phyloP scores from a whole-genome alignment of 92 coral and sea anemone species.

The Porites cylindrica region DNA sequence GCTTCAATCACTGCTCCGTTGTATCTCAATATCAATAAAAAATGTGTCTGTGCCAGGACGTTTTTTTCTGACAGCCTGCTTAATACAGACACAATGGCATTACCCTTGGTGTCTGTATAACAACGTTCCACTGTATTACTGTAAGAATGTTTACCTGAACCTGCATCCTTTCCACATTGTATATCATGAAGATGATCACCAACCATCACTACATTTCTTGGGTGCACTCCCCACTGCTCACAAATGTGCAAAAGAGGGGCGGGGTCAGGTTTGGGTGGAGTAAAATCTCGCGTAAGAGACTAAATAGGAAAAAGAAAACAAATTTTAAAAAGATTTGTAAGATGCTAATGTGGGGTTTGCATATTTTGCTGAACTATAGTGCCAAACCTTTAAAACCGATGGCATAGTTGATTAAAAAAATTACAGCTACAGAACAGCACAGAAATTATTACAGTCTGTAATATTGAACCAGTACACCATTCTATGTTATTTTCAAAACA shows the following conservation, averaged over 20 bases:
- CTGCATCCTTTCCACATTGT: slow-evolving; percentile 85
- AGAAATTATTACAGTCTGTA: no score
- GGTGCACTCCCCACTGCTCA: slow-evolving; percentile 83
- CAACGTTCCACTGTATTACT: not conserved
- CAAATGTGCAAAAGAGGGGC: slow-evolving; percentile 90
- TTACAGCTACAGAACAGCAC: no score
- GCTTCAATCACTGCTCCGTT: not conserved
- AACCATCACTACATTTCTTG: slow-evolving; percentile 82
- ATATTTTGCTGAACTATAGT: no score
- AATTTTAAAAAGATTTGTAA: not conserved
- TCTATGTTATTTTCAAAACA: no score
- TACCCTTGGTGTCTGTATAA: not conserved
- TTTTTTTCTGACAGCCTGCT: no score
- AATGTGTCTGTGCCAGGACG: no score
- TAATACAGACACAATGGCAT: not conserved
- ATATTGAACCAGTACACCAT: no score
- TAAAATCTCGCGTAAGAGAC: slow-evolving; percentile 88
- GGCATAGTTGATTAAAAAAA: no score
- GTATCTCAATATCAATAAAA: no score
- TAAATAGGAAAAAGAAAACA: slow-evolving; percentile 5
- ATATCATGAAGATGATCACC: slow-evolving; percentile 91
- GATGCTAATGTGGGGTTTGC: no score
- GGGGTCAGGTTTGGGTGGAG: slow-evolving; percentile 92
- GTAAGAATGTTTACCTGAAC: slow-evolving; percentile 68
- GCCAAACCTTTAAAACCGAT: no score